Evolutionary conservation across 64 coral and sea anemone genomes (phyloP).

Genomic region (Dendrophyllia cribrosa): DNA sequence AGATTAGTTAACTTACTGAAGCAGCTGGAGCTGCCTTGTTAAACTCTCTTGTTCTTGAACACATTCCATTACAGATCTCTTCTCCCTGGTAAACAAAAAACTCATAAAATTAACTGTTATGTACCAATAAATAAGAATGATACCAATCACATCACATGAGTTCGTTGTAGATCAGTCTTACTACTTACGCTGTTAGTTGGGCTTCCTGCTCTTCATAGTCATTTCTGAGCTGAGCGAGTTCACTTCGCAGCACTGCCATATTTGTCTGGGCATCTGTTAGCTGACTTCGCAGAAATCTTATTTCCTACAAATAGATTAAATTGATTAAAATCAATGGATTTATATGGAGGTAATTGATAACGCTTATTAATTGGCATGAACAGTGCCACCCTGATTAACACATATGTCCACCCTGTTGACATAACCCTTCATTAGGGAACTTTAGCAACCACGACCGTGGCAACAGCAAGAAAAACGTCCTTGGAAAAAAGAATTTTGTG

Average conservation of each 20-base stretch:
- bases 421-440: too few relatives aligned
- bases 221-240: conserved; percentile 84
- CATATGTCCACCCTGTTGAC: too few relatives aligned
- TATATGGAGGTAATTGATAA: too few relatives aligned
- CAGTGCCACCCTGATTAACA: too few relatives aligned
- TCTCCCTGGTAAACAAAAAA: conserved; percentile 63
- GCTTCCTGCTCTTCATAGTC: conserved; percentile 79
- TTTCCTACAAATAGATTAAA: conserved; percentile 49
- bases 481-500: too few relatives aligned
- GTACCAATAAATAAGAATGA: too few relatives aligned
- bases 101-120: background rate
- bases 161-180: too few relatives aligned
- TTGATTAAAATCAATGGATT: background rate
- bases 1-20: conserved; percentile 70
- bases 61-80: conserved; percentile 82
- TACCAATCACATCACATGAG: background rate
- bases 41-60: conserved; percentile 94
- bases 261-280: conserved; percentile 92
- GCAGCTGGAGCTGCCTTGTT: conserved; percentile 90
- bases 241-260: conserved; percentile 85
- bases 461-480: too few relatives aligned
- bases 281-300: conserved; percentile 85
- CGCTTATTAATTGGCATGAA: too few relatives aligned
- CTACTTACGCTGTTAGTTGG: conserved; percentile 68
- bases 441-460: too few relatives aligned